Percentiles rank a stretch among this genome's conserved stretches.
These are phyloP conservation scores for Drosophila borealis DNA, from an alignment of 2,888 invertebrate genomes.

Conservation along the genomic window DNA sequence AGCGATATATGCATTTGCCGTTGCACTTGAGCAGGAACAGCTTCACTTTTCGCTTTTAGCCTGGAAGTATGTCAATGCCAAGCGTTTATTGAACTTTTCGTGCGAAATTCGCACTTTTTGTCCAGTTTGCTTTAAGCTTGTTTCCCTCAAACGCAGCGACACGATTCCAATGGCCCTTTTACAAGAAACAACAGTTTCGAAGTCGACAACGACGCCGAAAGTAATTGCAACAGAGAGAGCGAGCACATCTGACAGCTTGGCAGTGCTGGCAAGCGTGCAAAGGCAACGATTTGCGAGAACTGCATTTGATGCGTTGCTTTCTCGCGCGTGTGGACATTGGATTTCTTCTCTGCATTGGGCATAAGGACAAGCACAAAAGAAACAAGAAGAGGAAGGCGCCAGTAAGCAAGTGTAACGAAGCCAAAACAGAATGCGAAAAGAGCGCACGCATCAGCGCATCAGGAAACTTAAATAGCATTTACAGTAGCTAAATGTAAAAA, in stretches of 20 bases:
- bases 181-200: constrained; percentile 11
- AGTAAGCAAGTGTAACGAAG: constrained; percentile 21
- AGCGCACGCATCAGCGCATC: constrained; percentile 12
- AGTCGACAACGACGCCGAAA: constrained; percentile 21
- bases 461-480: constrained; percentile 1
- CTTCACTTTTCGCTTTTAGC: not conserved
- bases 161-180: constrained; percentile 22
- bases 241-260: constrained; percentile 10
- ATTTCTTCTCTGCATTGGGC: constrained; percentile 28
- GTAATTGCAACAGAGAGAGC: constrained; percentile 30
- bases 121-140: not conserved
- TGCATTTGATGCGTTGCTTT: constrained; percentile 20
- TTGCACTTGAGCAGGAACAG: constrained; percentile 24
- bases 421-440: constrained; percentile 14
- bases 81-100: constrained; percentile 52
- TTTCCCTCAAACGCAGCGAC: constrained; percentile 10
- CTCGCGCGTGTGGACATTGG: constrained; percentile 31
- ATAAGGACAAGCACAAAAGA: constrained; percentile 31
- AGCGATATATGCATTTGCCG: constrained; percentile 15
- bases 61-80: constrained; percentile 69
- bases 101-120: constrained; percentile 7
- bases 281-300: constrained; percentile 17
- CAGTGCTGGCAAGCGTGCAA: constrained; percentile 36
- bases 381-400: constrained; percentile 12
- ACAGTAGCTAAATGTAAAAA: constrained; percentile 4